Evolutionary conservation across 2,888 invertebrate species (phyloP).

Genomic region (Eilema sororculum): DNA sequence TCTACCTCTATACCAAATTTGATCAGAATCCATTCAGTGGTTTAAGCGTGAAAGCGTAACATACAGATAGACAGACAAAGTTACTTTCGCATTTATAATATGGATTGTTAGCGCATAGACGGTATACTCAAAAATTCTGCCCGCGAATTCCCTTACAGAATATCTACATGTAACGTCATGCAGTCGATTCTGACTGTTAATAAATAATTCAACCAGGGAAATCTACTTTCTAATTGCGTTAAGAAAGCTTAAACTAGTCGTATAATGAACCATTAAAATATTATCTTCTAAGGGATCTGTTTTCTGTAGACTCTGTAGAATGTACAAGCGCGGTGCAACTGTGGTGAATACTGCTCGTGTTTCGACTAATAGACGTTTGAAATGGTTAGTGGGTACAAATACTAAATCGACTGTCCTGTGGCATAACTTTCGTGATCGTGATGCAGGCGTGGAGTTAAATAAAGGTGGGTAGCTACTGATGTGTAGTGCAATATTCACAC

Average conservation of each 20-base stretch:
- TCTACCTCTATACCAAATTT: no score
- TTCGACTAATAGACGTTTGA: neutral
- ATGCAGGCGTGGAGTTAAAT: neutral
- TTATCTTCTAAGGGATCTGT: slow-evolving; percentile 43
- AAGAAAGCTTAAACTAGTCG: slow-evolving; percentile 32
- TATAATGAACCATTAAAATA: slow-evolving; percentile 48
- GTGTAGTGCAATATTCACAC: neutral
- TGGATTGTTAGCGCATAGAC: no score
- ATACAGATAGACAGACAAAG: no score
- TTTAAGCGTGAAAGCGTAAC: no score
- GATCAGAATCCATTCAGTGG: no score
- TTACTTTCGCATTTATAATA: no score
- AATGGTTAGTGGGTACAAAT: slow-evolving; percentile 2
- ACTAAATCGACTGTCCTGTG: slow-evolving; percentile 11
- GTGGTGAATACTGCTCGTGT: neutral
- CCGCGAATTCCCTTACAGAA: no score
- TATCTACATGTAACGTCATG: neutral
- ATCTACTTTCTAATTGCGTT: slow-evolving; percentile 31
- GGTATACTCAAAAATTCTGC: no score
- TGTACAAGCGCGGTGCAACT: neutral
- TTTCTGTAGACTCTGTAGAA: slow-evolving; percentile 11
- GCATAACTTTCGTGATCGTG: neutral
- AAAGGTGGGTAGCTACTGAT: neutral
- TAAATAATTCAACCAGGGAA: neutral
- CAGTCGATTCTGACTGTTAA: neutral